These are phyloP conservation scores for Adela reaumurella DNA, from an alignment of 2,888 invertebrate species.

Conservation along the genomic window DNA sequence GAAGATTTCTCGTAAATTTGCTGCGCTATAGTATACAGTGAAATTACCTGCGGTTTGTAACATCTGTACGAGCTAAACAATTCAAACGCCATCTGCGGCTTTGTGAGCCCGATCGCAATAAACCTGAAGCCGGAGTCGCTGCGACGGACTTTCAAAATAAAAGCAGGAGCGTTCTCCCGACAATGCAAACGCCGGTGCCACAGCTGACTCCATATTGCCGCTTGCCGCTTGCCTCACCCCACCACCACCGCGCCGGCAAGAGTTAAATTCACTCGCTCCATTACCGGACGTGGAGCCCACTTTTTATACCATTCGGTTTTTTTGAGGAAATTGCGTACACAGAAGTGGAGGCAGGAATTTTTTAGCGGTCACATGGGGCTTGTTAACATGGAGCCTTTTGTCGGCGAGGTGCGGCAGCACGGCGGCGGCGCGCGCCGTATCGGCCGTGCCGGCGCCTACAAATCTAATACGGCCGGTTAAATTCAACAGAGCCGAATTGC, in stretches of 20 bases:
- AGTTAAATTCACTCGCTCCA: neutral
- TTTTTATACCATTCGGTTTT: neutral
- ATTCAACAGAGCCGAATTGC: too few relatives aligned
- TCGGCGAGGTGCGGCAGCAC: neutral
- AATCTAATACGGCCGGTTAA: neutral
- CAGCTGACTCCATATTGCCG: too few relatives aligned
- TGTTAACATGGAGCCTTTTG: neutral
- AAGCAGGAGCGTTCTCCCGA: neutral
- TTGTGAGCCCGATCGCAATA: too few relatives aligned
- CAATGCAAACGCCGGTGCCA: neutral
- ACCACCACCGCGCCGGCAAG: neutral
- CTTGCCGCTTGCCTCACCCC: neutral
- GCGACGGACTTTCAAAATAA: too few relatives aligned
- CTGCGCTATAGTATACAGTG: too few relatives aligned
- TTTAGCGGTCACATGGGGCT: neutral
- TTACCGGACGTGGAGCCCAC: neutral
- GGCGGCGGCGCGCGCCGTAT: neutral
- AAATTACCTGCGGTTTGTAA: too few relatives aligned
- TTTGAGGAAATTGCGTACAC: neutral
- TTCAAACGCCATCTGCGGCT: too few relatives aligned
- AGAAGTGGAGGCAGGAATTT: neutral
- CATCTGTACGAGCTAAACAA: too few relatives aligned
- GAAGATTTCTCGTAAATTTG: too few relatives aligned
- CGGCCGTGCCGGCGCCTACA: neutral
- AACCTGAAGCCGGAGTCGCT: too few relatives aligned